phyloP scores from a whole-genome alignment of 2,113 vertebrate species.

The Bucco capensis region DNA sequence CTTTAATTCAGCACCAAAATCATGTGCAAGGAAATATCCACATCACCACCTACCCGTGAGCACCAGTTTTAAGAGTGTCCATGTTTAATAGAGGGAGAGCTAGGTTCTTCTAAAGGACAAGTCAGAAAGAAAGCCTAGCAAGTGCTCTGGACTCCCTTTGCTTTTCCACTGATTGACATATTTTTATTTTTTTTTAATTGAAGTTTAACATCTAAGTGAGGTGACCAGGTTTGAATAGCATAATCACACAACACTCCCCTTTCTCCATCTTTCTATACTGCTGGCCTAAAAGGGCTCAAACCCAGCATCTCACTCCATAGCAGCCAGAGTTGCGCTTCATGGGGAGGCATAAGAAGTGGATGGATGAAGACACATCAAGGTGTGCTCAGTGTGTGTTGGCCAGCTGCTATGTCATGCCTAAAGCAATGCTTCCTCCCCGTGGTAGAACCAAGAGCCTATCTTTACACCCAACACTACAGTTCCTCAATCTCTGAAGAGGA shows the following conservation, averaged over 20 bases:
- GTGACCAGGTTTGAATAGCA: neutral
- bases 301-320: neutral
- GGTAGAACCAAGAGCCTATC: neutral
- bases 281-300: neutral
- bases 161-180: neutral
- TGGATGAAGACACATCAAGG: fast-evolving
- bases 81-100: neutral
- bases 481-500: neutral
- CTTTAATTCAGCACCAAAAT: neutral
- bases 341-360: neutral
- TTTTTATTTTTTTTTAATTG: neutral
- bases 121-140: neutral
- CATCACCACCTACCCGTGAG: neutral
- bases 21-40: neutral
- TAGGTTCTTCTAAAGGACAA: neutral
- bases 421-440: fast-evolving
- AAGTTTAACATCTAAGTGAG: neutral
- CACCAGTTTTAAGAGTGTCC: neutral
- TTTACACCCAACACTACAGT: neutral
- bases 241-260: fast-evolving
- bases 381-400: fast-evolving
- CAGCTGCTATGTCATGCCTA: neutral
- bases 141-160: neutral
- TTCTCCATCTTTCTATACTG: neutral
- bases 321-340: fast-evolving